Evolutionary conservation across 2,113 vertebrate genomes (phyloP).

Genomic region (Corydoras maculifer): DNA sequence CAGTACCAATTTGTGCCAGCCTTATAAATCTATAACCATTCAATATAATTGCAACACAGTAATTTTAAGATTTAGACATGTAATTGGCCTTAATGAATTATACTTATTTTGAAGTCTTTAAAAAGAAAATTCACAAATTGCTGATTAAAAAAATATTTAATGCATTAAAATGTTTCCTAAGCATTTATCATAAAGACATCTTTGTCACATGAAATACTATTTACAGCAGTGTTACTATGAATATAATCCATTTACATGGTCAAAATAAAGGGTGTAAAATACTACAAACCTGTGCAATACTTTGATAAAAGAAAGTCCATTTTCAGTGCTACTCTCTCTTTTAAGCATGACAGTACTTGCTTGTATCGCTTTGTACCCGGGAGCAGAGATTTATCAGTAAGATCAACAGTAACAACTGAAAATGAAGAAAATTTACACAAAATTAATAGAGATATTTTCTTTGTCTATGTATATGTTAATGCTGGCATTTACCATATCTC

Average conservation of each 20-base stretch:
- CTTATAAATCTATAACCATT: neutral
- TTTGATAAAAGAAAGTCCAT: conserved; percentile 78
- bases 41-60: neutral
- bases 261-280: neutral
- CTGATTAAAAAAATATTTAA: no score
- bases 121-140: no score
- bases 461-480: neutral
- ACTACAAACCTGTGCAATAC: conserved; percentile 61
- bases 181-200: neutral
- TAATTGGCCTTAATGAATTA: no score
- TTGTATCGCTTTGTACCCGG: conserved; percentile 71
- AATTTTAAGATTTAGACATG: neutral
- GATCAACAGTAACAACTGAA: conserved; percentile 68
- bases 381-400: conserved; percentile 67
- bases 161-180: no score
- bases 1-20: no score
- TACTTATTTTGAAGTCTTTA: no score
- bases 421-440: neutral
- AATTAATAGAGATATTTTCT: neutral
- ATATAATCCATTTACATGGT: neutral
- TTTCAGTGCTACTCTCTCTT: conserved; percentile 72
- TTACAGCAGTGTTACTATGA: neutral
- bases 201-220: neutral
- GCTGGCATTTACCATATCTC: conserved; percentile 74
- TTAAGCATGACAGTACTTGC: conserved; percentile 74